Conservation (phyloP, 2,888 invertebrate genomes). For the Apantesis nais region DNA sequence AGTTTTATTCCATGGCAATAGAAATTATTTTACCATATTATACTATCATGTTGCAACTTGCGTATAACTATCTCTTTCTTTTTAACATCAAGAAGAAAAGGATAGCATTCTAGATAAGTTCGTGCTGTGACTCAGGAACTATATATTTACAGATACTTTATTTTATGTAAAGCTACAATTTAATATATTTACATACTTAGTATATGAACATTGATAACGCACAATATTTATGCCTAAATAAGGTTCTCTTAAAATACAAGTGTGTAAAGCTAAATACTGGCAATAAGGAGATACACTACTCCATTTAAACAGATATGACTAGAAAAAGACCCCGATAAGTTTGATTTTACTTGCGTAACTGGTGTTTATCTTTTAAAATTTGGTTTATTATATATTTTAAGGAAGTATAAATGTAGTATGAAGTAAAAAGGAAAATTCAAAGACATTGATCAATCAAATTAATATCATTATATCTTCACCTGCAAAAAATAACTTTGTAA, state of each 20-base stretch:
- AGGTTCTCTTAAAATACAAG: slow-evolving; percentile 4
- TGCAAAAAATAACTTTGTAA: no score
- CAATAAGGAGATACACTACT: background rate
- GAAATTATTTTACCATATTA: background rate
- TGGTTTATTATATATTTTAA: no score
- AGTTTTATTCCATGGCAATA: background rate
- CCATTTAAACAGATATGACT: background rate
- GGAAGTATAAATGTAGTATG: background rate
- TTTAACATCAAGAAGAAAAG: background rate
- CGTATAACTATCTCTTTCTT: slow-evolving; percentile 1
- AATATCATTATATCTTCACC: no score
- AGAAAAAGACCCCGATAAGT: background rate
- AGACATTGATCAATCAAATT: no score
- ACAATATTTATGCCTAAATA: slow-evolving; percentile 14
- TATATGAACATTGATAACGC: background rate
- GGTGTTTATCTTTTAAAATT: no score
- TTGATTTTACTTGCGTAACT: background rate
- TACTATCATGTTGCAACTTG: background rate
- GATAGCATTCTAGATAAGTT: background rate
- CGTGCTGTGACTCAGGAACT: background rate
- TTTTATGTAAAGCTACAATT: slow-evolving; percentile 40
- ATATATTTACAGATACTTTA: slow-evolving; percentile 33
- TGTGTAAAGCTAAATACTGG: slow-evolving; percentile 14
- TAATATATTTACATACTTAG: background rate
- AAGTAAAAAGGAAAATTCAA: no score